Base-by-base conservation (phyloP, 2,113 vertebrate genomes). In the Python bivittatus region DNA sequence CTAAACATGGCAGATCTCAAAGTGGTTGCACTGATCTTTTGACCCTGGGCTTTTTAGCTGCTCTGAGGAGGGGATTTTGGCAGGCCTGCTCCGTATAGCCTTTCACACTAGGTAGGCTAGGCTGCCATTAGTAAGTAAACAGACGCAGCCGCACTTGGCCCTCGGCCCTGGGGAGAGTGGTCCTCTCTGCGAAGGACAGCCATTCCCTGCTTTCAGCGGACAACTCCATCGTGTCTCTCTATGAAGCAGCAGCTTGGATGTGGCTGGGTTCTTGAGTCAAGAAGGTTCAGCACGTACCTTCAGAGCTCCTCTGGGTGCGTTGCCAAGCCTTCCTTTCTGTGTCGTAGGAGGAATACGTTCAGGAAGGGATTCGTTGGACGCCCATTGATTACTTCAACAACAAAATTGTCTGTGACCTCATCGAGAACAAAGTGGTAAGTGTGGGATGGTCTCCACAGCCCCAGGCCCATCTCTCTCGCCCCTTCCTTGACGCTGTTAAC, bases 321-420 rank as follows among this genome's bases (percentile, higher is more conserved):
- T 42, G 29, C 60, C 42, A 44, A 87, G 25, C n/a, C 93, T 84
- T 91, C 72, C 57, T 93, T 95, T 96, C 64, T 95, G 1, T 90
- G 88, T 93, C 93, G 58, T 88, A 99, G 99, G 99, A 99, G 95
- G 99, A 99, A 93, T 99, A 99, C 0, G 98, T 99, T 84, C 99
- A 99, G 94, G 99, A 99, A 95, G 99, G 99, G 92, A 99, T 99
- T 90, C 98, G 97, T 84, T 99, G 99, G 99, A 98, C 98, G 1
- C 97, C 98, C 23, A 99, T 99, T 53, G 99, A 99, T 0, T 99
- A 99, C 94, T 99, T 99, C 84, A 99, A 99, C 97, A 99, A 99
- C 96, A 99, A 99, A 97, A 98, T 99, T 6, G 99, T 99, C 57
- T 99, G 99, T 86, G 99, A 99, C 94, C 99, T 99, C 94, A 99